Percentiles rank a stretch among this genome's conserved stretches.
phyloP scores from a whole-genome alignment of 2,113 vertebrate species.

The Silurus meridionalis region DNA sequence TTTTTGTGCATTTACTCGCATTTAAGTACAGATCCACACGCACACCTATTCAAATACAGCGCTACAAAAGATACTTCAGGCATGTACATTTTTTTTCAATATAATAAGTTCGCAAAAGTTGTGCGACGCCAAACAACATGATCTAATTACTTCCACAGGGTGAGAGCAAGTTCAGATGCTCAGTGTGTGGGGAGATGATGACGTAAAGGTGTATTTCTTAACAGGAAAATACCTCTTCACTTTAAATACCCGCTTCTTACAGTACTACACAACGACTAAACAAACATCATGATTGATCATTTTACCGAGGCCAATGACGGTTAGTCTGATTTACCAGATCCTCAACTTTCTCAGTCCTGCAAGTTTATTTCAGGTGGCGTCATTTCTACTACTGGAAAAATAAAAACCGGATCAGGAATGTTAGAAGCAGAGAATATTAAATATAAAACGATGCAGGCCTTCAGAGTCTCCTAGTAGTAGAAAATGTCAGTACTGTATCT shows the following conservation, averaged over 20 bases:
- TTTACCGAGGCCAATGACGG: not conserved
- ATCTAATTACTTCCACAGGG: not conserved
- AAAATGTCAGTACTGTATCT: not conserved
- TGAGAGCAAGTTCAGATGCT: not conserved
- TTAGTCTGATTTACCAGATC: too few relatives aligned
- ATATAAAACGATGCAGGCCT: not conserved
- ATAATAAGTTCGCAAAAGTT: conserved; percentile 27
- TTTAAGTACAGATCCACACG: not conserved
- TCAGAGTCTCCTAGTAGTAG: not conserved
- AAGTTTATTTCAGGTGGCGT: not conserved
- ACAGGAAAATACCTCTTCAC: not conserved
- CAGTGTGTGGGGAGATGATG: not conserved
- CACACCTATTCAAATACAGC: not conserved
- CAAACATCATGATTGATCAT: not conserved
- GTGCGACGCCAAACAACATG: conserved; percentile 6
- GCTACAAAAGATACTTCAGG: conserved; percentile 6
- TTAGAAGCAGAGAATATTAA: not conserved
- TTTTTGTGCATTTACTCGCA: conserved; percentile 4
- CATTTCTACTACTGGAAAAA: not conserved
- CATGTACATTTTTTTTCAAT: not conserved
- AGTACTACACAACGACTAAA: not conserved
- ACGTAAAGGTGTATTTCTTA: not conserved
- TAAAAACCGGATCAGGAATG: not conserved
- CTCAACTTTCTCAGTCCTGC: not conserved
- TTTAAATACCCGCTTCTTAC: not conserved